A percentile compares a stretch with the other conserved stretches of the same genome.
Conservation (phyloP, 2,888 invertebrate species). For the Machimus rusticus region DNA sequence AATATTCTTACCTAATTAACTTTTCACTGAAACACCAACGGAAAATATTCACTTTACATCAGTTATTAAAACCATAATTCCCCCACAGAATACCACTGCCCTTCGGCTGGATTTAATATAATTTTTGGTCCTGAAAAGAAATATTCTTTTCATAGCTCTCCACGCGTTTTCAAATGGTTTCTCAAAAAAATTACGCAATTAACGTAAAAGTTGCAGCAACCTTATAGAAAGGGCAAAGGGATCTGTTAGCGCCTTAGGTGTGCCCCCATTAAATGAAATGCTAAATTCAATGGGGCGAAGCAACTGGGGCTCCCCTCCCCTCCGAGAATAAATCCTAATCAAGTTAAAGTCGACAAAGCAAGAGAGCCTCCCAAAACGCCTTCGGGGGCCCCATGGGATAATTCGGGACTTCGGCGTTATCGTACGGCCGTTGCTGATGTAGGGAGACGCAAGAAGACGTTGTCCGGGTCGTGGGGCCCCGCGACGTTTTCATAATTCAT, state of each 20-base stretch:
- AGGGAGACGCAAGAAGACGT: neutral
- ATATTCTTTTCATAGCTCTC: neutral
- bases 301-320: neutral
- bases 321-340: conserved; percentile 10
- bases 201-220: neutral
- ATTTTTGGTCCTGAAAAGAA: neutral
- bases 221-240: neutral
- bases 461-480: neutral
- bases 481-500: conserved; percentile 2
- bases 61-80: neutral
- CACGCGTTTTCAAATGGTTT: neutral
- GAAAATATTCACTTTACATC: neutral
- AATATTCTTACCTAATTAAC: neutral
- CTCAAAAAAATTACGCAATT: neutral
- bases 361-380: neutral
- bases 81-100: neutral
- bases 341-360: neutral
- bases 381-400: neutral
- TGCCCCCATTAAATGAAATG: conserved; percentile 4
- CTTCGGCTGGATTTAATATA: neutral
- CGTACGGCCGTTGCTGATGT: neutral
- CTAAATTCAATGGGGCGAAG: neutral
- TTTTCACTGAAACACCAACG: neutral
- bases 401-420: neutral
- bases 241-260: conserved; percentile 8